Evolutionary conservation across 2,797 vertebrate species (phyloP), one percentile per base, ranked within the genome.

Genomic region (Amazona ochrocephala): DNA sequence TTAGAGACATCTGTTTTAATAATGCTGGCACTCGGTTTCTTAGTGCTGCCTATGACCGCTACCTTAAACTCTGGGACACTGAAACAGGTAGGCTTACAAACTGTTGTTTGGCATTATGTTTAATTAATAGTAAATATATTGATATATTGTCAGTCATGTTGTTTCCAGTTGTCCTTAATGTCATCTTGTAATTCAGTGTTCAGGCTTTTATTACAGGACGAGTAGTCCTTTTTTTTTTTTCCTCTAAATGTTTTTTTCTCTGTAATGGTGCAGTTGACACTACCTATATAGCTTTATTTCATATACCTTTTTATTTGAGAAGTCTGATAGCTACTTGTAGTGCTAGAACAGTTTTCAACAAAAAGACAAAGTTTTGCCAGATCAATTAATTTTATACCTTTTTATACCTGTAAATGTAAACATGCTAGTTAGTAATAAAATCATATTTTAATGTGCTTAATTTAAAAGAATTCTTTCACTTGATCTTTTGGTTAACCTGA

Each of bases 61-160:
- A 99, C 91, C 98, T 99, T 30, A 99, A 99, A 95, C 98, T 99
- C 68, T 99, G 99, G 99, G 99, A 99, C 97, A 98, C 99, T 2
- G 99, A 99, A 97, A 99, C 99, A 97, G 99, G 99, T 99, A 97
- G 44, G 97, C 30, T 72, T 71, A 9, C 47, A 5, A 14, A 12
- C 27, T 84, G 26, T 44, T 79, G 29, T 14, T 44, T 93, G 42
- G 42, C 73, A 72, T 19, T 30, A 1, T 13, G 71, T 71, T 54
- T 51, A 77, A 76, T 44, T 92, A 32, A 20, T 8, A 70, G 22
- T n/a, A 65, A 68, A 58, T 71, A 5, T 7, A 11, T 53, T 29
- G 5, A 4, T 60, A 19, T 1, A 6, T 77, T 68, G 26, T 23
- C 61, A 21, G 54, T 66, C 50, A 66, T 12, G 2, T 39, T 72